phyloP scores from a whole-genome alignment of 2,113 vertebrate species.

The Pseudopodoces humilis region DNA sequence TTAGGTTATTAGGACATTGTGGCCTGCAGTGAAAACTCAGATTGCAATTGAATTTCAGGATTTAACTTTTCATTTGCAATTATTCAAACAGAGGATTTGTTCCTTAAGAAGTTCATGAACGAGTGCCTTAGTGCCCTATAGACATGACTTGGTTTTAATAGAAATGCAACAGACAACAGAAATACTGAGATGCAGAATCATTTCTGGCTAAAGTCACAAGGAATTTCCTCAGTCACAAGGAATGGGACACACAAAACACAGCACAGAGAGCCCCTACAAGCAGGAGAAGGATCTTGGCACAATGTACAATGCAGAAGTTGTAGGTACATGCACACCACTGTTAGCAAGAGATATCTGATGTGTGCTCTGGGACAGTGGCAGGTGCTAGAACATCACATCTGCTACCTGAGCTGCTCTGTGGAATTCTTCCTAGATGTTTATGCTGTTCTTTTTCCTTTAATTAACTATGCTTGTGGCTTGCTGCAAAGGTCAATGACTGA shows the following conservation, averaged over 20 bases:
- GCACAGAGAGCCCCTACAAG: background rate
- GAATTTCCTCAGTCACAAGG: background rate
- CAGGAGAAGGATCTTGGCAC: background rate
- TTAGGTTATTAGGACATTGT: slow-evolving; percentile 6
- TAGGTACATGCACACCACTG: background rate
- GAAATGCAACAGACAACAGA: slow-evolving; percentile 24
- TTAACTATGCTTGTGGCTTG: background rate
- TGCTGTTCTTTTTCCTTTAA: background rate
- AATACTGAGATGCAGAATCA: background rate
- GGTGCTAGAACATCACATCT: background rate
- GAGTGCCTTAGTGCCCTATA: background rate
- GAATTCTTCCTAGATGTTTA: background rate
- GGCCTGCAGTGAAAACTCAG: slow-evolving; percentile 21
- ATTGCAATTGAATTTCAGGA: slow-evolving; percentile 17
- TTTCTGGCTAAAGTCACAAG: background rate
- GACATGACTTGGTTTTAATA: background rate
- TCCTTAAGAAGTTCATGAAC: slow-evolving; percentile 25
- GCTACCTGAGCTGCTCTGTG: background rate
- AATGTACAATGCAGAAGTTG: background rate
- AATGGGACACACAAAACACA: background rate
- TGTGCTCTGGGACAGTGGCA: background rate
- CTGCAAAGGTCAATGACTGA: background rate
- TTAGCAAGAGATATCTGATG: background rate
- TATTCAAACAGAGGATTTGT: slow-evolving; percentile 34
- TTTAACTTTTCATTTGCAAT: slow-evolving; percentile 30